Base-by-base conservation (phyloP, 1,140 invertebrate genomes). In the Plectrocnemia conspersa region DNA sequence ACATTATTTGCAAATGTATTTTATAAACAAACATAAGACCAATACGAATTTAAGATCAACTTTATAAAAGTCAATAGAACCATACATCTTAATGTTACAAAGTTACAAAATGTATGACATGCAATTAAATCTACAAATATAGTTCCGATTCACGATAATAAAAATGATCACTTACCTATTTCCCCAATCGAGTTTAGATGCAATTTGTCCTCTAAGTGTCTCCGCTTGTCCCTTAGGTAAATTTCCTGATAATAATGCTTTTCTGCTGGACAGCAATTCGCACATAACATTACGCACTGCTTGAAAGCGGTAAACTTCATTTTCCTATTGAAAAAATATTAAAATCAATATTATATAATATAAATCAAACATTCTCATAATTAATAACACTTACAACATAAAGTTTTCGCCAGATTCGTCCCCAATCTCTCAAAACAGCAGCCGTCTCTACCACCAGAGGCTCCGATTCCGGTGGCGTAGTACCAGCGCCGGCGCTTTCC, bases 151-250 rank as follows among this genome's bases (percentile, higher is more conserved):
- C 27, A 7, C n/a, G 7, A 9, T 9, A 32, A 32, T 32, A n/a
- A n/a, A 32, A 35, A 35, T 19, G n/a, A 58, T 41, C 35, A 85
- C 86, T 88, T 69, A 91, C 91, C 89, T 82, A 78, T 96, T 96
- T 44, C 92, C 93, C 91, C 91, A 96, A 71, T 97, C 93, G 36
- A 97, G 89, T 72, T 93, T 93, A 21, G 82, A 82, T 48, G 90
- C 90, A 40, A 95, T 89, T 65, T 89, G 85, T 52, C 89, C 74
- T 68, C 91, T 88, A 21, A 95, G 65, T 64, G 93, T 91, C 38
- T 82, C 72, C 1, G 86, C 90, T 68, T 95, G 91, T 67, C 95
- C 93, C 61, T 88, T 85, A 0, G 93, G 94, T 24, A 95, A 75
- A 0, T 91, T 93, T 19, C 89, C 89, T 18, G 84, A 85, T 18